phyloP scores from a whole-genome alignment of 2,113 vertebrate genomes.

The Fulmarus glacialis region DNA sequence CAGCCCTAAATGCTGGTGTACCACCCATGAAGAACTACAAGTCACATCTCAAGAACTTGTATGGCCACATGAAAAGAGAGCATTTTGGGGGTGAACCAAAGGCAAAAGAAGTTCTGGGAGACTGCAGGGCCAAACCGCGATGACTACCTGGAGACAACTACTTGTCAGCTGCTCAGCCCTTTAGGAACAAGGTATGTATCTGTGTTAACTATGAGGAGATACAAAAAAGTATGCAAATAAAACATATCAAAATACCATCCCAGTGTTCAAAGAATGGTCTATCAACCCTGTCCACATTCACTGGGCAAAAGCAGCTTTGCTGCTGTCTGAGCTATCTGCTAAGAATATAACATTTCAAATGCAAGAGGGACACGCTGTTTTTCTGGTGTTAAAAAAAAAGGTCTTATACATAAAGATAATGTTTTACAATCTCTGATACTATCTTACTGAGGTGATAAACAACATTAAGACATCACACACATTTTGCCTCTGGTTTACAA shows the following conservation, averaged over 20 bases:
- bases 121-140: not conserved
- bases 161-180: not conserved
- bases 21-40: not conserved
- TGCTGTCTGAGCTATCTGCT: not conserved
- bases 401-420: not conserved
- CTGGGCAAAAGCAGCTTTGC: not conserved
- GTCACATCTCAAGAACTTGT: not conserved
- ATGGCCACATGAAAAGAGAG: not conserved
- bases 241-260: not conserved
- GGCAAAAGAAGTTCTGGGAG: not conserved
- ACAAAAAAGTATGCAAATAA: not conserved
- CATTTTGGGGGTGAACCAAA: not conserved
- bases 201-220: not conserved
- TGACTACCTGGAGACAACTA: not conserved
- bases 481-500: not conserved
- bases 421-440: not conserved
- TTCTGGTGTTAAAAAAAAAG: not conserved
- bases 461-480: not conserved
- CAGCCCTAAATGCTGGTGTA: not conserved
- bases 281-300: not conserved
- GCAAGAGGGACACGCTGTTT: not conserved
- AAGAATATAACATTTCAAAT: not conserved
- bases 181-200: not conserved
- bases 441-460: not conserved
- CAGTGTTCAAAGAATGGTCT: not conserved